Base-by-base conservation (phyloP, 2,113 vertebrate species). In the Dissostichus mawsoni region DNA sequence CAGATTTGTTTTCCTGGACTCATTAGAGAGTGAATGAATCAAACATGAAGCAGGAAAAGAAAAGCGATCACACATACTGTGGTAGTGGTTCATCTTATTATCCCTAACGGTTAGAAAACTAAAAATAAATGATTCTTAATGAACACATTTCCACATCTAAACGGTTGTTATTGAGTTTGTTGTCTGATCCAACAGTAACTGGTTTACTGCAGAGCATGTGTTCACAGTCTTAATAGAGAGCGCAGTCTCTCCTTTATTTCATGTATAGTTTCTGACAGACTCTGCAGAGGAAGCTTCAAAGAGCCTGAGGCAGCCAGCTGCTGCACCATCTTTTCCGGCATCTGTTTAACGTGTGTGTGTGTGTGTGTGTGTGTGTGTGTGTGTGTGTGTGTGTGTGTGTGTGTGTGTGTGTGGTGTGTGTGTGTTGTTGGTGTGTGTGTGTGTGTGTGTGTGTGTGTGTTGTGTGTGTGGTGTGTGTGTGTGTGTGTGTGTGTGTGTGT, bases 291-390 rank as follows among this genome's bases (percentile, higher is more conserved):
- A 41, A 56, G 63, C 83, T 83, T 88, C 83, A 81, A 71, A 88
- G 73, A 41, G 33, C 51, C 11, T 61, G 23, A 11, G 56, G 74
- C 63, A 71, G 80, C 72, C 71, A 73, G 65, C 82, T 74, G 77
- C 85, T 65, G 72, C 73, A 20, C n/a, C 70, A 17, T 69, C 44
- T 74, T 78, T 45, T 23, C 45, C 50, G 48, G 18, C 84, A 72
- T 90, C 80, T 90, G 82, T 83, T 80, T 71, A 36, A 76, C 51
- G 17, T 25, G 25, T 76, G 23, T 67, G 50, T 90, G 58, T 75
- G 45, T 56, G 2, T 36, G 36, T 36, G 36, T 36, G 36, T 36
- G 36, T 36, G 36, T 36, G 36, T 36, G 36, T 36, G 36, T 36
- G 36, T 36, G 36, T 36, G 36, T 36, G 36, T 36, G 36, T 36